Percentiles rank a stretch among this genome's conserved stretches.
Conservation (phyloP, 1,140 invertebrate genomes). For the Drosophila varians region DNA sequence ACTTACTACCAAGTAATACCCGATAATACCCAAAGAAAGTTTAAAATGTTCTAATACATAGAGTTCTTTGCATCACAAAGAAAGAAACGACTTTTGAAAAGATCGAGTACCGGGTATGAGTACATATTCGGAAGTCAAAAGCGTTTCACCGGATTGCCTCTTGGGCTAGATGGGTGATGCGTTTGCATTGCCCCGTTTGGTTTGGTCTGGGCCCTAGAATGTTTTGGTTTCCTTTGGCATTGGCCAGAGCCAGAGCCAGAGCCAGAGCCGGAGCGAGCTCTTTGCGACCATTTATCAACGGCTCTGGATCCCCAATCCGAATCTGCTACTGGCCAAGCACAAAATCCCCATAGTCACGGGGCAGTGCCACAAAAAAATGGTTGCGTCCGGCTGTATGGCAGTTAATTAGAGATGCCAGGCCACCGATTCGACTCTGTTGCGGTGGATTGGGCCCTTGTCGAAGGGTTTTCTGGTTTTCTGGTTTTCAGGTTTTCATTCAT, state of each 20-base stretch:
- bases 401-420: constrained; percentile 46
- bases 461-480: constrained; percentile 16
- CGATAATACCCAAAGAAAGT: too few species aligned
- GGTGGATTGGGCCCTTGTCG: constrained; percentile 2
- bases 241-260: constrained; percentile 33
- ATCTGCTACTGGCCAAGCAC: constrained; percentile 19
- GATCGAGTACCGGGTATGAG: not conserved
- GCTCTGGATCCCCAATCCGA: constrained; percentile 22
- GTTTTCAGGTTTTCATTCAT: constrained; percentile 21
- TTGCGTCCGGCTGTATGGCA: constrained; percentile 13
- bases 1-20: too few species aligned
- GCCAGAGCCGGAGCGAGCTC: constrained; percentile 25
- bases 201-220: constrained; percentile 15
- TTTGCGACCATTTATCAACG: constrained; percentile 56
- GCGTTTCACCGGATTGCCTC: constrained; percentile 39
- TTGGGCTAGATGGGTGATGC: constrained; percentile 14
- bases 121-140: constrained; percentile 18
- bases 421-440: not conserved
- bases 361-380: constrained; percentile 1
- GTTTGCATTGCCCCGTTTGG: constrained; percentile 6
- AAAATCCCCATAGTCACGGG: not conserved
- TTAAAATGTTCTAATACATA: too few species aligned
- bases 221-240: constrained; percentile 23
- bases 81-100: not conserved
- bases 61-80: too few species aligned